Evolutionary conservation across 2,797 vertebrate genomes (phyloP).

Genomic region (Sylvilagus floridanus): DNA sequence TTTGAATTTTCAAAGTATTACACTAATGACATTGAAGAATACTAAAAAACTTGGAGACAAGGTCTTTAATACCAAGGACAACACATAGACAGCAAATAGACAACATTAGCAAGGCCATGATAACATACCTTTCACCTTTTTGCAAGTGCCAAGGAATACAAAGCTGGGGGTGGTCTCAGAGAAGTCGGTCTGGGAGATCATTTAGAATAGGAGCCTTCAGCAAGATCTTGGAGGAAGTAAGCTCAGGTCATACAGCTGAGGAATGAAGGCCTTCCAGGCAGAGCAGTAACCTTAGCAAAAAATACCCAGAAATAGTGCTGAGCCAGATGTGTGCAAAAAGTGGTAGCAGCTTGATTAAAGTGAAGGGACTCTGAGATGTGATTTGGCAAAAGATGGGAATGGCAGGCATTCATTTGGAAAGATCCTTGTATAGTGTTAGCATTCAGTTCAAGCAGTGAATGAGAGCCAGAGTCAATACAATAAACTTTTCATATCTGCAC

Average conservation of each 20-base stretch:
- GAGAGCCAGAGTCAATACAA: not conserved
- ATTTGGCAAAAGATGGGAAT: not conserved
- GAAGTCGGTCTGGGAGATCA: conserved; percentile 32
- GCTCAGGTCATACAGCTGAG: conserved; percentile 30
- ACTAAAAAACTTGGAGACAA: not conserved
- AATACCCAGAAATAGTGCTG: not conserved
- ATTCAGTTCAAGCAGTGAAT: not conserved
- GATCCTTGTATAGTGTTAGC: not conserved
- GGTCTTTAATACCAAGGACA: not conserved
- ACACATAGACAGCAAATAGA: conserved; percentile 10
- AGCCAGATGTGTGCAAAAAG: not conserved
- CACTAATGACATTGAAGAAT: not conserved
- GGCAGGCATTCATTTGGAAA: not conserved
- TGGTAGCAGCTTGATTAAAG: not conserved
- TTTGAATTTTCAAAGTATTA: conserved; percentile 44
- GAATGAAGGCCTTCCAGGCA: conserved; percentile 46
- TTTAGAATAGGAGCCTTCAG: conserved; percentile 21
- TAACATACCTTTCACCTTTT: conserved; percentile 7
- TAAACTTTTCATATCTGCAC: not conserved
- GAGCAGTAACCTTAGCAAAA: not conserved
- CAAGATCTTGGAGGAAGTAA: conserved; percentile 35
- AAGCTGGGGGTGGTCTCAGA: not conserved
- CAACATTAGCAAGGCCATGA: not conserved
- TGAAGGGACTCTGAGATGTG: not conserved
- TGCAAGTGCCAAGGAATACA: conserved; percentile 37